Conservation (phyloP, 1,140 invertebrate genomes). For the Diorhabda elongata region DNA sequence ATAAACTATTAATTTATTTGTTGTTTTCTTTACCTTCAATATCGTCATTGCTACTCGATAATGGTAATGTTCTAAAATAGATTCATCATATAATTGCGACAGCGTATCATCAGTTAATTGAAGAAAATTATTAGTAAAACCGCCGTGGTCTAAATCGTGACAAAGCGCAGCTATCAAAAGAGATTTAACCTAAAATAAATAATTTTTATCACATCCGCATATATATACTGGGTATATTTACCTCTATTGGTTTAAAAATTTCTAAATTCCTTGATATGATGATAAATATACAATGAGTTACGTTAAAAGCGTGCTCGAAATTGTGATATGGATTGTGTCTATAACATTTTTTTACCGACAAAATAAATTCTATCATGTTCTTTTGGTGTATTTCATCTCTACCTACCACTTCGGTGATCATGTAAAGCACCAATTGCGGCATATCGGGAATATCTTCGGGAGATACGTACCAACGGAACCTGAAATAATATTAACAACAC, state of each 20-base stretch:
- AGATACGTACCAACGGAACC: conserved; percentile 53
- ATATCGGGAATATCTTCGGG: conserved; percentile 48
- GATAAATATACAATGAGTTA: conserved; percentile 56
- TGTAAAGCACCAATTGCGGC: conserved; percentile 50
- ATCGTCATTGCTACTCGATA: conserved; percentile 52
- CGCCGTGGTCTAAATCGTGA: conserved; percentile 57
- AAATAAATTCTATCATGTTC: conserved; percentile 46
- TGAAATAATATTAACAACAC: conserved; percentile 30
- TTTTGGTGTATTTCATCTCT: conserved; percentile 44
- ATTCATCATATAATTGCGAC: conserved; percentile 51
- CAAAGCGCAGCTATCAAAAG: conserved; percentile 53
- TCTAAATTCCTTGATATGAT: conserved; percentile 50
- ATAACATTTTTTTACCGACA: conserved; percentile 52
- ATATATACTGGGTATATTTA: background rate
- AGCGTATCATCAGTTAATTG: conserved; percentile 50
- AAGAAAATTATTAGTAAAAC: conserved; percentile 57
- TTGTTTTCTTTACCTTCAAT: conserved; percentile 46
- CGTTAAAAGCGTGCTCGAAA: conserved; percentile 56
- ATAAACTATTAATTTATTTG: background rate
- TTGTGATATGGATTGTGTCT: conserved; percentile 55
- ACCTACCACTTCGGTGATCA: conserved; percentile 49
- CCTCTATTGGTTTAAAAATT: conserved; percentile 50
- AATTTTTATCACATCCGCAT: background rate
- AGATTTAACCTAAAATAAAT: conserved; percentile 46
- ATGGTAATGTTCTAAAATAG: conserved; percentile 56